Conservation (phyloP, 1,140 invertebrate genomes). For the Bombus confusus region DNA sequence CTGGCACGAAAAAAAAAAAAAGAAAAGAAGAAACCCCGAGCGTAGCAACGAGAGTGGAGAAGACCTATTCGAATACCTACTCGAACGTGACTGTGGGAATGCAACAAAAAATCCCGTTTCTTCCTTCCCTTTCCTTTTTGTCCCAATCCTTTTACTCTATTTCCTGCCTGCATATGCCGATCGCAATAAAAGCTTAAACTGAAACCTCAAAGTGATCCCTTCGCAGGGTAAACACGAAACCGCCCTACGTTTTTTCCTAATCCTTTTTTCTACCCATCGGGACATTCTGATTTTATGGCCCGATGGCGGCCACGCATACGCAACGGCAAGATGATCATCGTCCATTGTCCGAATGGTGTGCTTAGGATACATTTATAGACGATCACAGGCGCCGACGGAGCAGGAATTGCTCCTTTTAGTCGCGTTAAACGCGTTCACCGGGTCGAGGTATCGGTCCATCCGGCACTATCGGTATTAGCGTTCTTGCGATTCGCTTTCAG, state of each 20-base stretch:
- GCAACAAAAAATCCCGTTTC: background rate
- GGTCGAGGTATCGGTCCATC: background rate
- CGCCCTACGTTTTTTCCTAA: constrained; percentile 49
- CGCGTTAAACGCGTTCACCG: constrained; percentile 11
- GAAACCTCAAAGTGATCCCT: constrained; percentile 62
- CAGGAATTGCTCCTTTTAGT: background rate
- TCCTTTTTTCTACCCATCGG: constrained; percentile 54
- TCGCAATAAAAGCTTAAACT: constrained; percentile 64
- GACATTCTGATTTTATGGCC: constrained; percentile 55
- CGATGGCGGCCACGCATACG: constrained; percentile 36
- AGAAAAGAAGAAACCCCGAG: background rate
- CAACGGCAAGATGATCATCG: constrained; percentile 59
- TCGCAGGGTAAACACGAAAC: constrained; percentile 62
- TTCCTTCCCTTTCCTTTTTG: background rate
- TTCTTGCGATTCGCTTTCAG: constrained; percentile 1
- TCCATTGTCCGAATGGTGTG: constrained; percentile 62
- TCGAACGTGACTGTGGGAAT: constrained; percentile 24
- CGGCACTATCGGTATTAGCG: constrained; percentile 19
- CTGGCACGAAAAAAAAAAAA: background rate
- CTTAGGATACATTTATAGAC: constrained; percentile 60
- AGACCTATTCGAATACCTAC: background rate
- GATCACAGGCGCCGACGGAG: constrained; percentile 44
- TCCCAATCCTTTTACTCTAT: too few species aligned
- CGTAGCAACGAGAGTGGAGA: background rate
- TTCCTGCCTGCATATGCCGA: background rate